Percentiles rank a stretch among this genome's conserved stretches.
Evolutionary conservation across 2,797 vertebrate species (phyloP).

Genomic region (Rhinogobio ventralis): DNA sequence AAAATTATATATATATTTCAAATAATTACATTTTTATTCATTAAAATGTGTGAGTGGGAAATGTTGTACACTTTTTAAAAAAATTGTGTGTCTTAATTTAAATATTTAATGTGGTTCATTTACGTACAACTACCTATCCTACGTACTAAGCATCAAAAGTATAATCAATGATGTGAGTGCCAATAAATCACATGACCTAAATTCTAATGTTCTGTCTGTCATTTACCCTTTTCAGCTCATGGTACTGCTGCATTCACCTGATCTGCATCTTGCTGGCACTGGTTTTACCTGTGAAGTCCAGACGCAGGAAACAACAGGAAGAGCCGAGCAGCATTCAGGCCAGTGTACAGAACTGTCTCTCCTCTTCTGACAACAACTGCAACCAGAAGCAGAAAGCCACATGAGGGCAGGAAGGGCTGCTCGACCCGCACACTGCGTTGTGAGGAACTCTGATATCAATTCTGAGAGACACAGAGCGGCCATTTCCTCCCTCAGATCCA

Average conservation of each 20-base stretch:
- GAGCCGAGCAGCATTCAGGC: slow-evolving; percentile 60
- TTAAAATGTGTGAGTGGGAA: neutral
- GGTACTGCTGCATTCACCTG: slow-evolving; percentile 92
- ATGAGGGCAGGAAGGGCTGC: slow-evolving; percentile 68
- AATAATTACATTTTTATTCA: neutral
- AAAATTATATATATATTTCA: too few relatives aligned
- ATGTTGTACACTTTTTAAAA: neutral
- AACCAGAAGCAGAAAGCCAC: slow-evolving; percentile 86
- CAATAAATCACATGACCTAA: neutral
- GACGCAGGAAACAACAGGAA: slow-evolving; percentile 73
- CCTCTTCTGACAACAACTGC: slow-evolving; percentile 87
- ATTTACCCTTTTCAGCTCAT: slow-evolving; percentile 79
- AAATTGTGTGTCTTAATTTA: neutral
- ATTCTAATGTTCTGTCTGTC: neutral
- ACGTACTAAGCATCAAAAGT: neutral
- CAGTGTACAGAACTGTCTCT: slow-evolving; percentile 75
- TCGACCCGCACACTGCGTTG: slow-evolving; percentile 52
- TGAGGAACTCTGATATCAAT: slow-evolving; percentile 63
- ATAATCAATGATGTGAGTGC: neutral
- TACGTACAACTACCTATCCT: neutral
- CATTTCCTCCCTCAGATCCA: slow-evolving; percentile 68
- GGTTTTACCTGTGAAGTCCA: slow-evolving; percentile 85
- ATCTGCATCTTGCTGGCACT: slow-evolving; percentile 85
- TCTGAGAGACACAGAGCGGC: slow-evolving; percentile 67
- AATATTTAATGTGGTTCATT: neutral